phyloP scores from a whole-genome alignment of 1,140 invertebrate species.

The Papilio glaucus region DNA sequence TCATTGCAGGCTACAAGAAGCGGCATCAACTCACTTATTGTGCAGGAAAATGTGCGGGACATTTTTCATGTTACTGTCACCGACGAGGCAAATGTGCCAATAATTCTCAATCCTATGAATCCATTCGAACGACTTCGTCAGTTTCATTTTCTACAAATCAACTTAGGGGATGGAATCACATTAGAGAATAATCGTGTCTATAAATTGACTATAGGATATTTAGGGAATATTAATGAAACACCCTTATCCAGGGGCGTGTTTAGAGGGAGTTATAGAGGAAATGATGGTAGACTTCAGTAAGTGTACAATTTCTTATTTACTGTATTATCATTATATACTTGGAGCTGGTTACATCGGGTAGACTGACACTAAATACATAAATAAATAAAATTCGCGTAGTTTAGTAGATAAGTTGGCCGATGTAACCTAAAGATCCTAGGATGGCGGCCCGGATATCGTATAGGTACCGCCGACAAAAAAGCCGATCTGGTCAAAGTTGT shows the following conservation, averaged over 20 bases:
- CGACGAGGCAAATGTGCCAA: constrained; percentile 38
- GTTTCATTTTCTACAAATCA: constrained; percentile 67
- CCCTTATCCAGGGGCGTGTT: constrained; percentile 73
- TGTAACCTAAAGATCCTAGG: too few species aligned
- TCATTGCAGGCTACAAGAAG: constrained; percentile 59
- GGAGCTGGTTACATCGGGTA: too few species aligned
- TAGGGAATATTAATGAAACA: constrained; percentile 78
- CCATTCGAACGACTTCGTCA: constrained; percentile 60
- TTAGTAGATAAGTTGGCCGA: too few species aligned
- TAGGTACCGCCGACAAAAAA: too few species aligned
- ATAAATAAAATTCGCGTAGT: too few species aligned
- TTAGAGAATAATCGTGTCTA: constrained; percentile 56
- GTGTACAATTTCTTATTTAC: constrained; percentile 39
- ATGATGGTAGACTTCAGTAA: constrained; percentile 64
- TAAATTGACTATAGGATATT: constrained; percentile 55
- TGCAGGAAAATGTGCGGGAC: constrained; percentile 73
- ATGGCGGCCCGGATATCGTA: too few species aligned
- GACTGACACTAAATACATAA: too few species aligned
- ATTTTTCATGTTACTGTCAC: constrained; percentile 56
- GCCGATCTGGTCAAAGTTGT: too few species aligned
- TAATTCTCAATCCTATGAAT: constrained; percentile 46
- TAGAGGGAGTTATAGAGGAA: constrained; percentile 67
- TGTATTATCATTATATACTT: too few species aligned
- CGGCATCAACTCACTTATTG: constrained; percentile 49
- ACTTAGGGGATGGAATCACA: constrained; percentile 56